These are phyloP conservation scores for Lateolabrax maculatus DNA, from an alignment of 2,797 vertebrate genomes.

Conservation along the genomic window DNA sequence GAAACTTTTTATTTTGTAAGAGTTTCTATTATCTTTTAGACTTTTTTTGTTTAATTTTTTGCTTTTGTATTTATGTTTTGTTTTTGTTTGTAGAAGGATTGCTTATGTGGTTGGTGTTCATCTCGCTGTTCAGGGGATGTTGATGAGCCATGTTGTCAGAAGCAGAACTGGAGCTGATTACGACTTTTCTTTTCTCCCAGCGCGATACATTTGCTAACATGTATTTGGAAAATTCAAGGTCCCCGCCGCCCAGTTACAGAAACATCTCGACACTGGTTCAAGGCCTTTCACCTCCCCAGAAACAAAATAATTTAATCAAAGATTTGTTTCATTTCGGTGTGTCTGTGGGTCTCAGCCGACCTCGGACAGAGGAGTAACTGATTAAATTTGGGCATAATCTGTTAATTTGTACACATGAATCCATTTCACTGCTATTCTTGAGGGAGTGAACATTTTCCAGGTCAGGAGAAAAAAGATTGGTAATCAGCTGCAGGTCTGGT, in stretches of 20 bases:
- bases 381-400: background rate
- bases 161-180: constrained; percentile 38
- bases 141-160: constrained; percentile 64
- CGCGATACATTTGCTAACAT: background rate
- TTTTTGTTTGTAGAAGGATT: constrained; percentile 78
- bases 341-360: background rate
- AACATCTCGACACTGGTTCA: background rate
- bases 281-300: background rate
- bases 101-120: constrained; percentile 64
- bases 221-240: background rate
- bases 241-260: background rate
- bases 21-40: constrained; percentile 83
- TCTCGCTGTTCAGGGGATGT: constrained; percentile 75
- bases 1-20: constrained; percentile 82
- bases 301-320: background rate
- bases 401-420: too few relatives aligned
- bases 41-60: constrained; percentile 63
- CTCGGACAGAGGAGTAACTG: background rate
- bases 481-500: constrained; percentile 47
- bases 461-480: background rate
- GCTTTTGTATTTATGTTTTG: constrained; percentile 83
- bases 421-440: background rate
- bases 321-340: background rate
- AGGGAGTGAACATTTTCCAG: background rate
- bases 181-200: too few relatives aligned